Base-by-base conservation (phyloP, 1,140 invertebrate genomes). In the Drosophila trapezifrons region DNA sequence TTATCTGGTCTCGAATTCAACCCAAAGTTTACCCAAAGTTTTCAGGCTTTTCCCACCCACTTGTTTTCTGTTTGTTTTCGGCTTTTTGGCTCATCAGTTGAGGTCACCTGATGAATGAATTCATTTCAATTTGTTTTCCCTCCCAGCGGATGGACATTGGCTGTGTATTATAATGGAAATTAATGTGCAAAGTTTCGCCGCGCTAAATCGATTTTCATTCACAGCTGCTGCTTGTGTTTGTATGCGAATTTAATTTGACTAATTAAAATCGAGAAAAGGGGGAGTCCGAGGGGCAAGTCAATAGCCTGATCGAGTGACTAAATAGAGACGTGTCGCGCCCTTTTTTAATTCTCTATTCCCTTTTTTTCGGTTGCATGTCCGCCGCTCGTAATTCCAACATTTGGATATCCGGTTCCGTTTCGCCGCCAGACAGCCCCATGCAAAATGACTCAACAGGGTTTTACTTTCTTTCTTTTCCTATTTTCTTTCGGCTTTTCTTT, bases 171-270 rank as follows among this genome's bases (percentile, higher is more conserved):
- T 58, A 71, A 71, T 71, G 52, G 27, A 75, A 75, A 75, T 75
- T 37, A 75, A 65, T 76, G 72, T 65, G 59, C 20, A 52, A 63
- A 56, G 58, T 51, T 38, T 18, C 22, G 64, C 25, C 65, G 18
- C 51, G 42, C 67, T 56, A 58, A 71, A 76, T 76, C 73, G 73
- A 76, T 76, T 76, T 76, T 76, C 72, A 71, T 71, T 71, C 52
- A 66, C 65, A 52, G 35, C 64, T 37, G 3, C 20, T 38, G 18
- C 10, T 10, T 51, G 59, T 42, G 27, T 25, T 64, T 43, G 55
- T 52, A 63, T 58, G 59, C 45, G 70, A 78, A 70, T 76, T 87
- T 87, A 82, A 86, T 86, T 86, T 87, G 71, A 35, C 78, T 86
- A 87, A 86, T 86, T 86, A 87, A 86, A 87, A 69, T 57, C 46